Percentiles rank a stretch among this genome's conserved stretches.
These are phyloP conservation scores for Bedellia somnulentella DNA, from an alignment of 2,888 invertebrate species.

Conservation along the genomic window DNA sequence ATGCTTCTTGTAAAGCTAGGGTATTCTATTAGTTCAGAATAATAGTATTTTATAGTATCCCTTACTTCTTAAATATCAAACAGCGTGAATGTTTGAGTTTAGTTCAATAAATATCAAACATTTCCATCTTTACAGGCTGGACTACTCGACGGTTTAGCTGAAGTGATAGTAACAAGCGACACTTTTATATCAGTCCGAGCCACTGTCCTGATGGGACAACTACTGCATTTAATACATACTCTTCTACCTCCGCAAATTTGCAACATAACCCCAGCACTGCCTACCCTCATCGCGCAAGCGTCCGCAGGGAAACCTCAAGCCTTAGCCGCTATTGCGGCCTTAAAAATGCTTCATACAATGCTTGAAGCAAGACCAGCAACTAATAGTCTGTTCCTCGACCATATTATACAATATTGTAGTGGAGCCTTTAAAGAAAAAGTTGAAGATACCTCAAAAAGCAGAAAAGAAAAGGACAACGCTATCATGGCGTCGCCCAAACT, in stretches of 20 bases:
- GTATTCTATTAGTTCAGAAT: too few relatives aligned
- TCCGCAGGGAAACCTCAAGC: conserved; percentile 80
- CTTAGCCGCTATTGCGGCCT: conserved; percentile 77
- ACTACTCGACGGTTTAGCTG: conserved; percentile 83
- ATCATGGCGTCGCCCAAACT: conserved; percentile 30
- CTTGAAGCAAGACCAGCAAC: conserved; percentile 80
- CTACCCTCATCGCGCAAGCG: conserved; percentile 79
- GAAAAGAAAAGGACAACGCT: conserved; percentile 43
- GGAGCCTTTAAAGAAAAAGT: conserved; percentile 30
- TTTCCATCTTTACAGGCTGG: conserved; percentile 58
- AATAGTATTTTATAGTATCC: too few relatives aligned
- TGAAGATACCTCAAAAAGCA: conserved; percentile 32
- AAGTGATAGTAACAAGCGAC: conserved; percentile 89
- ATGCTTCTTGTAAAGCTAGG: too few relatives aligned
- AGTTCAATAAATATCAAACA: not conserved
- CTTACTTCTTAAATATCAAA: too few relatives aligned
- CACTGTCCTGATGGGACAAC: conserved; percentile 85
- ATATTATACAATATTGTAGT: conserved; percentile 66
- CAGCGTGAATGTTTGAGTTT: too few relatives aligned
- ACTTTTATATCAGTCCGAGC: conserved; percentile 89
- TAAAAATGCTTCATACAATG: conserved; percentile 77
- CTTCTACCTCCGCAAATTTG: conserved; percentile 86
- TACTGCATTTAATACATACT: conserved; percentile 83
- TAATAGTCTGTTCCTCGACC: conserved; percentile 81
- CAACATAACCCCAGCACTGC: conserved; percentile 80